phyloP scores from a whole-genome alignment of 2,888 invertebrate species.

The Euphydryas editha region DNA sequence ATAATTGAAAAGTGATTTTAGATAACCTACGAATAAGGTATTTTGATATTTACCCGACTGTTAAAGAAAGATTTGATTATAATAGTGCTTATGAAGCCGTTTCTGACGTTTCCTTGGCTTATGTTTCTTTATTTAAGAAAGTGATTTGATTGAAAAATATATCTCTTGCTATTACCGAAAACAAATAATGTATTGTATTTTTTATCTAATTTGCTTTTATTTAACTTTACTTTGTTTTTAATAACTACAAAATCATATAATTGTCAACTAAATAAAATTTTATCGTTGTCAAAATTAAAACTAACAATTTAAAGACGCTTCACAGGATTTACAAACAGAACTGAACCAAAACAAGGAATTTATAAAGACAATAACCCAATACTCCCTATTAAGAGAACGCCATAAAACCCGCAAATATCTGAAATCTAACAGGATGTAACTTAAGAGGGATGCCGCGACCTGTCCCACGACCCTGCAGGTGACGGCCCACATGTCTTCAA shows the following conservation, averaged over 20 bases:
- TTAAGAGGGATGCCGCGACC: conserved; percentile 79
- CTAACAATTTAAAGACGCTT: not conserved
- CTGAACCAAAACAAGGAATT: not conserved
- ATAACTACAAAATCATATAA: not conserved
- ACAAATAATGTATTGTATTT: too few species aligned
- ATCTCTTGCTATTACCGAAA: too few species aligned
- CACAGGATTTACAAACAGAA: not conserved
- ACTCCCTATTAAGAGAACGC: conserved; percentile 25
- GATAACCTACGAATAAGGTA: too few species aligned
- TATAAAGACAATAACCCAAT: conserved; percentile 8
- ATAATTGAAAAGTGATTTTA: too few species aligned
- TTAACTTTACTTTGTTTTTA: not conserved
- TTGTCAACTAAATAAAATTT: not conserved
- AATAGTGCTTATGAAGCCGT: too few species aligned
- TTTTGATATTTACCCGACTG: too few species aligned
- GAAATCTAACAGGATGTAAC: conserved; percentile 66
- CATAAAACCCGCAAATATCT: conserved; percentile 47
- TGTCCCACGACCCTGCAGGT: conserved; percentile 79
- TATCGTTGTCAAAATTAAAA: too few species aligned
- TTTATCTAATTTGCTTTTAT: not conserved
- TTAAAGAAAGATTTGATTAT: too few species aligned
- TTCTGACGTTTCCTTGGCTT: too few species aligned
- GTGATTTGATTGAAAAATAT: too few species aligned
- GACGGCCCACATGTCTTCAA: conserved; percentile 58
- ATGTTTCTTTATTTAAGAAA: too few species aligned